Evolutionary conservation across 1,140 invertebrate genomes (phyloP), one percentile per base, ranked within the genome.

Genomic region (Micrasema longulum): DNA sequence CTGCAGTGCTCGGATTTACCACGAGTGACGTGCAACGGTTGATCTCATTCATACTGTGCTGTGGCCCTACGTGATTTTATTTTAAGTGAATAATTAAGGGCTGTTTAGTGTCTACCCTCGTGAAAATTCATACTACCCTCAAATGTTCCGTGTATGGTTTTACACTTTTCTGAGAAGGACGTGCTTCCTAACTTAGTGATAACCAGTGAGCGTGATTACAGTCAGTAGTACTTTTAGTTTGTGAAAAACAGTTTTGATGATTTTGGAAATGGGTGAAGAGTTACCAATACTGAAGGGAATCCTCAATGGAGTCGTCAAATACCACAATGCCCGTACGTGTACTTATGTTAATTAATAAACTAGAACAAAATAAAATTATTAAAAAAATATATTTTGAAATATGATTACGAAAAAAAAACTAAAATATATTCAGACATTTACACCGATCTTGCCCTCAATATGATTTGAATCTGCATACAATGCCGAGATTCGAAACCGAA

Each of bases 271-370:
- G 92, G 91, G 88, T 81, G 92, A 95, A 87, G 92, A 94, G 87
- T 88, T 94, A 83, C 92, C 93, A 73, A 95, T 95, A 78, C 87
- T 95, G 35, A 95, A 94, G 83, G 92, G 92, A 72, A 95, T 95
- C 82, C 89, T 95, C 63, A 94, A 94, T 82, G 93, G 93, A 79
- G 92, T 92, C 76, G 91, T 93, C 80, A 91, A 93, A 83, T 95
- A 94, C 85, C 93, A 93, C 82, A 94, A 95, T 90, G 93, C 92
- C 88, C 93, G 93, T 94, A 94, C 83, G 93, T 94, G 87, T 87
- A 74, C 71, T 77, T 78, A 57, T 20, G 26, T 69, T 22, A 12
- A 64, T 41, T 43, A 26, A 53, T n/a, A n/a, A n/a, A n/a, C n/a
- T n/a, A n/a, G n/a, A n/a, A n/a, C n/a, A n/a, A n/a, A n/a, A n/a